A percentile compares a stretch with the other conserved stretches of the same genome.
Conservation (phyloP, 2,888 invertebrate species). For the Sphaerophoria taeniata region DNA sequence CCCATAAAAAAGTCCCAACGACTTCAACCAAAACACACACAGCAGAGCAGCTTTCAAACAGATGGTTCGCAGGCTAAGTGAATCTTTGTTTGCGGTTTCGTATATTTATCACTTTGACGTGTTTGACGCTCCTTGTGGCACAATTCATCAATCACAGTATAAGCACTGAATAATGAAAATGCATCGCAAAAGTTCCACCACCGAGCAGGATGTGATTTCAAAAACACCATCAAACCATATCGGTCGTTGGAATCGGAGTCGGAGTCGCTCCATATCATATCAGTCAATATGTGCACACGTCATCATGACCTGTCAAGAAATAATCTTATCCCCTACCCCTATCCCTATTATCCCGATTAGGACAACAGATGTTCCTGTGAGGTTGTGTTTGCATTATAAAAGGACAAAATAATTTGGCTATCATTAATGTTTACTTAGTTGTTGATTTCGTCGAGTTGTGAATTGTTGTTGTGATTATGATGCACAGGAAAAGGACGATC, state of each 20-base stretch:
- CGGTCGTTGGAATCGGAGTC: background rate
- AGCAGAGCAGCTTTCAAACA: background rate
- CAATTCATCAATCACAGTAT: conserved; percentile 69
- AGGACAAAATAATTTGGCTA: conserved; percentile 44
- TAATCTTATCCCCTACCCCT: background rate
- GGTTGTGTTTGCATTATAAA: conserved; percentile 14
- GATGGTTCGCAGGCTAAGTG: conserved; percentile 56
- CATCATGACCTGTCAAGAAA: conserved; percentile 46
- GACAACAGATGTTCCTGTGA: conserved; percentile 39
- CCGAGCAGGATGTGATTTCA: conserved; percentile 11
- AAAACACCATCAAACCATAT: background rate
- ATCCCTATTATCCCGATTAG: conserved; percentile 41
- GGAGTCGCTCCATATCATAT: conserved; percentile 32
- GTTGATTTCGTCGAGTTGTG: conserved; percentile 22
- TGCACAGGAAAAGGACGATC: conserved; percentile 16
- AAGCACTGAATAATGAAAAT: conserved; percentile 73
- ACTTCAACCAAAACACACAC: background rate
- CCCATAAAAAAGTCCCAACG: conserved; percentile 12
- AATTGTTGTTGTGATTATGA: background rate
- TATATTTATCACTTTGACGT: conserved; percentile 72
- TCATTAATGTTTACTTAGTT: conserved; percentile 28
- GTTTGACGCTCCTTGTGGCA: conserved; percentile 57
- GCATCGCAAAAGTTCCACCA: conserved; percentile 66
- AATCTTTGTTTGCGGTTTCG: conserved; percentile 70
- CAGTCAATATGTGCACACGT: conserved; percentile 61